Base-by-base conservation (phyloP, 2,888 invertebrate species). In the Sesia apiformis region DNA sequence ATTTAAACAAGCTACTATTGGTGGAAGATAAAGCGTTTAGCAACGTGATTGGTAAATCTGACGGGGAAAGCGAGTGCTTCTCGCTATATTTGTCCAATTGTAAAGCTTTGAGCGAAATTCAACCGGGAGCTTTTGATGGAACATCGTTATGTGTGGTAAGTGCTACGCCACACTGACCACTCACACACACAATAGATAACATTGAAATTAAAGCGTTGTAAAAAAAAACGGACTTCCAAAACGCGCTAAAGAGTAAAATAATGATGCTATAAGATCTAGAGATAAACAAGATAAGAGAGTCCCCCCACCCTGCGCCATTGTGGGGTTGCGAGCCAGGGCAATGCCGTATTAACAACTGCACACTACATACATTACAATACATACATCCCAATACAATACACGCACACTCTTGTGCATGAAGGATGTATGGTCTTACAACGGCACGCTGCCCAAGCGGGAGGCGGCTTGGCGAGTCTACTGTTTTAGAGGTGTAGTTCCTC, bases 91-190 rank as follows among this genome's bases (percentile, higher is more conserved):
- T 92, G 38, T 85, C 90, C 1, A 81, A 80, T 53, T 91, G 91
- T 65, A 75, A 74, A 0, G 74, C 77, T 3, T 65, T 92, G 56
- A 69, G 61, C 6, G 76, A 74, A 40, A 85, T 92, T 53, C 70
- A 73, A 6, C 76, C 81, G 40, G 81, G 89, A 6, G 86, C 90
- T 4, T 91, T 92, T 63, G 79, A 83, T 62, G 85, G 84, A 4
- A 81, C 91, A 3, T 76, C 83, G 41, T 58, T 91, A 40, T 91
- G 92, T 62, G 87, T 81, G 80, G 92, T 92, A 72, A 89, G 90
- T 79, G 23, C 23, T 39, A 23, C 23, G 23, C 23, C 23, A 23
- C 23, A 23, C 23, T 2, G 23, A 23, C 23, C 23, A 23, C 23
- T 1, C 23, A 23, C 23, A 23, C 23, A 23, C 23, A 23, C 23